Base-by-base conservation (phyloP, 2,797 vertebrate species). In the Aulostomus chinensis region DNA sequence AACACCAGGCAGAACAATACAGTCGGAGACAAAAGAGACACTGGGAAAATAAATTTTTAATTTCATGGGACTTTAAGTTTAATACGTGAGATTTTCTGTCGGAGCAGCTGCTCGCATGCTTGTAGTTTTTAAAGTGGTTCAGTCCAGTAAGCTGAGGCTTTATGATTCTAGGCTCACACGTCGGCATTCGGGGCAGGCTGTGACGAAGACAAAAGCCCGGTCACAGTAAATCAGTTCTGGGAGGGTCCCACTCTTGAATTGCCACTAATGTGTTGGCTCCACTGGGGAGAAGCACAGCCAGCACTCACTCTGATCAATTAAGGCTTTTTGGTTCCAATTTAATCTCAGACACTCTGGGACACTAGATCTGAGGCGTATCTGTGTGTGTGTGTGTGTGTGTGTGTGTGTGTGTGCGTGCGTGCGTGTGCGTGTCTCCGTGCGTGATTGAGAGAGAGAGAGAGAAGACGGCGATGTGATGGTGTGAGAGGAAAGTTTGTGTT, bases 11-110 rank as follows among this genome's bases (percentile, higher is more conserved):
- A 37, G 3, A 35, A 51, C 5, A 57, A 40, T 13, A 14, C 5
- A 31, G 14, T 21, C 7, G 7, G 25, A 32, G 21, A 36, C n/a
- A n/a, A n/a, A 51, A 58, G 8, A 21, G 15, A 62, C 15, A 45
- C 33, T 3, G 11, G 22, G 29, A 22, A 37, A 36, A 11, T 3
- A 46, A 2, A 7, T 63, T 26, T 73, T 58, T 71, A 28, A 73
- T 76, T 78, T 80, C 57, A 71, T 66, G 59, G 61, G 48, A 74
- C 54, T 73, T 68, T 55, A 60, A 53, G 38, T 68, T 76, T 53
- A 63, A 66, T 58, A 66, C 47, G 24, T 26, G 45, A 13, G 37
- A 17, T 50, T 29, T 33, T 43, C 30, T 33, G 41, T 53, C 7
- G 32, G 45, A 64, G 28, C 20, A 60, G 47, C 69, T 61, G 68